Evolutionary conservation across 2,113 vertebrate genomes (phyloP), one percentile per base, ranked within the genome.

Genomic region (Acanthochromis polyacanthus): DNA sequence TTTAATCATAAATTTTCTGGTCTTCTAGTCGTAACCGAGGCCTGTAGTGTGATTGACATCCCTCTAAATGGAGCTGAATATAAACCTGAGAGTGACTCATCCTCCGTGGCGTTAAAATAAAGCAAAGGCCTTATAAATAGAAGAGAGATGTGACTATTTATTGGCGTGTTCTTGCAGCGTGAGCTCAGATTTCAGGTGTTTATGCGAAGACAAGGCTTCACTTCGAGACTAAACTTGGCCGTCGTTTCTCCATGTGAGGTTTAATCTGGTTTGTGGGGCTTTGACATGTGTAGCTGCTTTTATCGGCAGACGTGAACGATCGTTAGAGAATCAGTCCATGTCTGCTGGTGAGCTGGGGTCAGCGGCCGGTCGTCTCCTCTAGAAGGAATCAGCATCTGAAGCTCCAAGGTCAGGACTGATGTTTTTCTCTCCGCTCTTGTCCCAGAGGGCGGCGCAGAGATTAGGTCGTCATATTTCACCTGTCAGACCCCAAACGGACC

Each of bases 391-490:
- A 89, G 81, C 88, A 89, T 91, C 76, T 86, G 80, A 90, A 91
- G 75, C 71, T 86, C 61, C 91, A 93, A 94, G 92, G 92, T 92
- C 84, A 83, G 25, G 48, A 56, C 53, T 90, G 65, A 90, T 89
- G 89, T 81, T 89, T 90, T 91, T 89, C 79, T 83, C 83, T 71
- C 72, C 56, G 79, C 32, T 69, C 59, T 45, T 81, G 82, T 94
- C 91, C 88, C 90, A n/a, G 60, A 81, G 84, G 84, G 66, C 56
- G 69, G 46, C 73, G 60, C 45, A 53, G 85, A 81, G 88, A 92
- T 88, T 88, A 89, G 74, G 57, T 75, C 66, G 86, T 83, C 88
- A 72, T 94, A 93, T 93, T 92, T 93, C 89, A 93, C 83, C 82
- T 92, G 90, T 91, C 89, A 91, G 57, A 83, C 66, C 75, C 84